Conservation (phyloP, 2,113 vertebrate species). For the Leuciscus idus region DNA sequence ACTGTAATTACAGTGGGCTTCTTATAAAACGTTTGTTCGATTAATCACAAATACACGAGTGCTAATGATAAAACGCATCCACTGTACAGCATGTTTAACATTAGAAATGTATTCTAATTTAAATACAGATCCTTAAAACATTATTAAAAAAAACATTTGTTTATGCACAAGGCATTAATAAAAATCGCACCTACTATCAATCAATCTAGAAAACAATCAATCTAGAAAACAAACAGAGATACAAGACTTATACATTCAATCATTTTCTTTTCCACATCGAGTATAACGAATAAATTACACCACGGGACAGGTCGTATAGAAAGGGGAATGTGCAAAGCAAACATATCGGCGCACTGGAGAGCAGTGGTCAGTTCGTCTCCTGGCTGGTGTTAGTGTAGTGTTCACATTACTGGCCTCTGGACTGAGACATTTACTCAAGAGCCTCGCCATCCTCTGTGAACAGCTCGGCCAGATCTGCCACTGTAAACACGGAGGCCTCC, state of each 20-base stretch:
- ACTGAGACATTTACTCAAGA: slow-evolving; percentile 78
- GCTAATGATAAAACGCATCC: slow-evolving; percentile 19
- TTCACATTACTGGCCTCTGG: slow-evolving; percentile 28
- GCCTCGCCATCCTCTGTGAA: slow-evolving; percentile 90
- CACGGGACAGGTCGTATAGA: slow-evolving; percentile 50
- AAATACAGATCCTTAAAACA: not conserved
- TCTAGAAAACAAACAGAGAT: slow-evolving; percentile 41
- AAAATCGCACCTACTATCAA: slow-evolving; percentile 40
- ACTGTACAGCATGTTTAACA: slow-evolving; percentile 1
- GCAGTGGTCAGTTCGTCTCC: slow-evolving; percentile 2
- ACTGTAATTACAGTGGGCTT: not conserved
- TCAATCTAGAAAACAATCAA: slow-evolving; percentile 38
- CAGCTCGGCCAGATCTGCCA: slow-evolving; percentile 93
- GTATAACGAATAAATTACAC: slow-evolving; percentile 31
- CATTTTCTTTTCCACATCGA: not conserved
- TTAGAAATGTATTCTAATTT: slow-evolving; percentile 25
- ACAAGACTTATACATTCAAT: not conserved
- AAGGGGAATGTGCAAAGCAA: slow-evolving; percentile 67
- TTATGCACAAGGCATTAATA: slow-evolving; percentile 1
- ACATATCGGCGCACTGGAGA: not conserved
- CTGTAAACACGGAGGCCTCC: slow-evolving; percentile 92
- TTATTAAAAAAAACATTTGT: not conserved
- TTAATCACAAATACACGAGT: not conserved
- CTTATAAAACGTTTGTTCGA: not conserved
- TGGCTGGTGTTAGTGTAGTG: slow-evolving; percentile 15